A percentile compares a stretch with the other conserved stretches of the same genome.
These are phyloP conservation scores for Sphyrna mokarran DNA, from an alignment of 2,113 vertebrate genomes.

Conservation along the genomic window DNA sequence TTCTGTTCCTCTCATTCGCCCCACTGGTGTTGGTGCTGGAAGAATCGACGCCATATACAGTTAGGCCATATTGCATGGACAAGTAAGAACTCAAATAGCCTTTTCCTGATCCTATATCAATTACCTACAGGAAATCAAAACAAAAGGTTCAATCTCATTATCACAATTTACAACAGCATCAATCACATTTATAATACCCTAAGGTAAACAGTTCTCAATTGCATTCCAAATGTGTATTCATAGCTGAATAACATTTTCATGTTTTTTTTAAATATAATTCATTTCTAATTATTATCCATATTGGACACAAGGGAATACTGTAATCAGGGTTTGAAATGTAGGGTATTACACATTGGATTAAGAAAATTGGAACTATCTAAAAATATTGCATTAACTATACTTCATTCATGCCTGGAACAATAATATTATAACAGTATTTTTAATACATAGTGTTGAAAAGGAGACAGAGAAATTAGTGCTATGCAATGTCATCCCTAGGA, in stretches of 20 bases:
- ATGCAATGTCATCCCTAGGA: neutral
- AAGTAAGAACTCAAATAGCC: constrained; percentile 92
- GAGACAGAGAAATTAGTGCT: neutral
- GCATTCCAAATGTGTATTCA: neutral
- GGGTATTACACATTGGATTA: neutral
- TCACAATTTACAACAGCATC: neutral
- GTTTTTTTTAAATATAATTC: neutral
- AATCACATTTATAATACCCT: neutral
- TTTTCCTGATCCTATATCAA: constrained; percentile 93
- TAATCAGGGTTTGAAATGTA: neutral
- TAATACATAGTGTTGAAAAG: neutral
- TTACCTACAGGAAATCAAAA: constrained; percentile 61
- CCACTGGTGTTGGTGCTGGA: constrained; percentile 81
- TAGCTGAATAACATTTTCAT: constrained; percentile 9
- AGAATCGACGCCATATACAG: constrained; percentile 90
- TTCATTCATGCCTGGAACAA: neutral
- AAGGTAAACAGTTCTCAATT: neutral
- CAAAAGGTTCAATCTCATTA: constrained; percentile 28
- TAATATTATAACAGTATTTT: neutral
- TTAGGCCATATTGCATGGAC: constrained; percentile 78
- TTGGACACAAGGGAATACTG: neutral
- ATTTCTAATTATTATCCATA: neutral
- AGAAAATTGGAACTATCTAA: neutral
- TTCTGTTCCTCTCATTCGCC: constrained; percentile 86
- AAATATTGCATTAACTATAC: neutral